Evolutionary conservation across 2,797 vertebrate species (phyloP), one percentile per base, ranked within the genome.

Genomic region (Prunella strophiata): DNA sequence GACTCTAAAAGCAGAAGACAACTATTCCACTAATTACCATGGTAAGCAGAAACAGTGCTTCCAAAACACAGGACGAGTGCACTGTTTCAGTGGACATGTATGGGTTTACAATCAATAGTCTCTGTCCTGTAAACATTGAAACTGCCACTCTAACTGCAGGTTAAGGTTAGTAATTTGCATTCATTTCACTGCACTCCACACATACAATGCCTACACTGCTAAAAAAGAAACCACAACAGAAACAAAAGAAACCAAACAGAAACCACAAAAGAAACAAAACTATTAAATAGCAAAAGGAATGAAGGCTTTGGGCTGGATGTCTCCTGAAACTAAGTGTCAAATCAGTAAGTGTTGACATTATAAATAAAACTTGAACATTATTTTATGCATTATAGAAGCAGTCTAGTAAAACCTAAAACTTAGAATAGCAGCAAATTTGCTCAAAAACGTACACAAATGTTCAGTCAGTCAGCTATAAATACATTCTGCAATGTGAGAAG

Each of bases 71-170:
- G 3, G 15, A 59, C 34, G 65, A 80, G 45, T 8, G 61, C 54
- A 65, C 32, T 25, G 18, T 65, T 88, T 79, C 63, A 82, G n/a
- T n/a, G 3, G 2, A 71, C 26, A 19, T 1, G 1, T 52, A 42
- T 57, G 59, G 34, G 50, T 90, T 95, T 95, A 97, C 94, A 97
- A 96, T 97, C 95, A 97, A 91, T 89, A 92, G 93, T 97, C 95
- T 68, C 93, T 86, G 84, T 78, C 81, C 68, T 95, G 96, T 97
- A 96, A 97, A 96, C 96, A 97, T 15, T 48, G 75, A 94, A 94
- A 86, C 45, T 84, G 70, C 59, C 27, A 5, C 51, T 93, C 76
- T 87, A 93, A 89, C 48, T 91, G 81, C 79, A 89, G 51, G 77
- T 66, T 73, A 72, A 75, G 25, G 32, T 81, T 29, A 81, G 42